Base-by-base conservation (phyloP, 2,797 vertebrate genomes). In the Ptychadena robeensis region DNA sequence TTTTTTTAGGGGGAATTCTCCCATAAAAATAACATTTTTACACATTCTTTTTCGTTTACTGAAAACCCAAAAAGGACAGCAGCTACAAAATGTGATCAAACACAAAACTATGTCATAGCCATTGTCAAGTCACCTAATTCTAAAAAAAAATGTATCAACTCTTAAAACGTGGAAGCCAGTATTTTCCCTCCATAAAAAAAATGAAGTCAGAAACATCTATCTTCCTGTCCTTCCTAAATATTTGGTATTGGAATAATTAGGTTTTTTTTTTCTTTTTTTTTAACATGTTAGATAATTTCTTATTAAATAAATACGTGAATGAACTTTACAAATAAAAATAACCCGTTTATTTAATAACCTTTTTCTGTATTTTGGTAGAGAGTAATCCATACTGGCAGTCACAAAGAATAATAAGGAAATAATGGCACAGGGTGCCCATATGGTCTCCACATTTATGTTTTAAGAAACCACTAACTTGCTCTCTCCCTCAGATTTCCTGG, bases 251-350 rank as follows among this genome's bases (percentile, higher is more conserved):
- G 79, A n/a, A 37, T 83, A 86, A 53, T 34, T 66, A 40, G 67
- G 14, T 57, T 37, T 11, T 57, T 68, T 37, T 28, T 57, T 18
- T n/a, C 27, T 18, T n/a, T 86, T 83, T 83, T 74, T 71, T 63
- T 69, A 79, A 85, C 68, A 86, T 67, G 48, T n/a, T 73, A 79
- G 44, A 88, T 87, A 86, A 86, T 70, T 11, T 83, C 86, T 88
- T 91, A 91, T 93, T 92, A 94, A 94, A 94, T 93, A 94, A 89
- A 91, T 88, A 92, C 10, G 38, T 88, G 85, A 92, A 88, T 87
- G 90, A 81, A 88, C 87, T 81, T 83, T 90, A 87, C 89, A 87
- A 90, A 89, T 83, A 92, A 91, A n/a, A 93, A 92, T 81, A 92
- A 93, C 91, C 93, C 90, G 86, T 93, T 93, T 93, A 80, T 85